Conservation (phyloP, 2,888 invertebrate species). For the Lithosia quadra region DNA sequence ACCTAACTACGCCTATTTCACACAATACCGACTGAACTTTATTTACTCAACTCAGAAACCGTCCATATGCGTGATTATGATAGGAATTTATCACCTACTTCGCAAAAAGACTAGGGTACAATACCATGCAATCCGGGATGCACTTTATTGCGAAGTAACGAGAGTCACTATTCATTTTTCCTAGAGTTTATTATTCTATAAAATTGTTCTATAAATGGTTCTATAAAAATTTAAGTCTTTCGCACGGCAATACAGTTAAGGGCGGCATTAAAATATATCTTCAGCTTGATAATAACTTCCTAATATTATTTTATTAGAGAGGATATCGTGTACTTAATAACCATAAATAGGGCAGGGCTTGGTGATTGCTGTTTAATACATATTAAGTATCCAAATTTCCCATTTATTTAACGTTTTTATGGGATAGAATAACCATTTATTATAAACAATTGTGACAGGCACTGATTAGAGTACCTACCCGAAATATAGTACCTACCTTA, state of each 20-base stretch:
- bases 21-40: too few species aligned
- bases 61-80: too few species aligned
- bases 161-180: background rate
- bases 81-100: too few species aligned
- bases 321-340: background rate
- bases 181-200: background rate
- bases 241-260: background rate
- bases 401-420: background rate
- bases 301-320: background rate
- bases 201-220: background rate
- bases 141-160: background rate
- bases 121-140: background rate
- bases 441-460: background rate
- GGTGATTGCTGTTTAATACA: conserved; percentile 1
- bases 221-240: background rate
- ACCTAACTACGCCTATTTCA: too few species aligned
- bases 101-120: background rate
- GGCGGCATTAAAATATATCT: background rate
- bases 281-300: background rate
- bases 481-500: too few species aligned
- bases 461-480: background rate
- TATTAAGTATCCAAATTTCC: background rate
- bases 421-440: background rate
- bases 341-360: background rate
- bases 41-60: too few species aligned